Conservation (phyloP, 2,797 vertebrate species). For the Emys orbicularis region DNA sequence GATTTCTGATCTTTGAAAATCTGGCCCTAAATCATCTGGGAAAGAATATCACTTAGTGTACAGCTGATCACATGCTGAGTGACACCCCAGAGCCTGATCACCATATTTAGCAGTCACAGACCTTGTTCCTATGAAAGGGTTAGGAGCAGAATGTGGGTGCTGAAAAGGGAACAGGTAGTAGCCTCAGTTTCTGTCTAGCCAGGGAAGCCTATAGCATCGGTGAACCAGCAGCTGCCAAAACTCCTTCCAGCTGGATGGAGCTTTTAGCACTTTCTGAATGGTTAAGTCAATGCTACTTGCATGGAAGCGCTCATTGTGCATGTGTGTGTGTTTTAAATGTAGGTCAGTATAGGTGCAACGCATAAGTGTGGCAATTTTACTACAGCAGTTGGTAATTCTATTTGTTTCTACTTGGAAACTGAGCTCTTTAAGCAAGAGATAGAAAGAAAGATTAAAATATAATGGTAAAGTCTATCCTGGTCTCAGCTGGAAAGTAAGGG, state of each 20-base stretch:
- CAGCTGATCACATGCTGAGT: not conserved
- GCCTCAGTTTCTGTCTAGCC: not conserved
- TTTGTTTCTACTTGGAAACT: not conserved
- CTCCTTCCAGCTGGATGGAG: not conserved
- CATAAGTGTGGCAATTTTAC: not conserved
- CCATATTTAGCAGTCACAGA: not conserved
- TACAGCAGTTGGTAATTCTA: not conserved
- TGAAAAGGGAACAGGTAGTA: not conserved
- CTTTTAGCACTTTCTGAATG: not conserved
- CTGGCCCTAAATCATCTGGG: not conserved
- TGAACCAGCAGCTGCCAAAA: not conserved
- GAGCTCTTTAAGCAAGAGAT: not conserved
- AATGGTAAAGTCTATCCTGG: not conserved
- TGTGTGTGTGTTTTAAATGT: rapidly evolving
- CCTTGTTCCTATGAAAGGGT: not conserved
- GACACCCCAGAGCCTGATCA: not conserved
- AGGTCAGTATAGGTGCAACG: not conserved
- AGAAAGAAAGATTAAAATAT: not conserved
- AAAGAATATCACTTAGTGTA: not conserved
- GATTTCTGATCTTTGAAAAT: not conserved
- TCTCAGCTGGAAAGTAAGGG: not conserved
- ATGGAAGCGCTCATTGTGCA: not conserved
- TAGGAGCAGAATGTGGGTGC: not conserved
- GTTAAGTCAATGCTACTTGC: not conserved
- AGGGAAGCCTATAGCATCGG: not conserved